phyloP scores from a whole-genome alignment of 2,113 vertebrate genomes.

The Arizona elegans region DNA sequence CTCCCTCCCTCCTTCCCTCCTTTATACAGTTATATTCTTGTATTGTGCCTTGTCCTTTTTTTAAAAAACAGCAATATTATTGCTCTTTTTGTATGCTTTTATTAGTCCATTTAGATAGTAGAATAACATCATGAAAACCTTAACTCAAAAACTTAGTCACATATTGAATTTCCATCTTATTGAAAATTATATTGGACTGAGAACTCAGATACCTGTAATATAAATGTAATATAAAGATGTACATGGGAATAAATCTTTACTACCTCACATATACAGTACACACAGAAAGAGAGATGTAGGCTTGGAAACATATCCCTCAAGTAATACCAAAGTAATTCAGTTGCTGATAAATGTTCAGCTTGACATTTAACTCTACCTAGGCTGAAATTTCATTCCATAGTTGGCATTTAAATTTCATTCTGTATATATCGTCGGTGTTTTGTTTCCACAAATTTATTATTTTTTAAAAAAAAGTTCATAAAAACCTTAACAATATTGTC shows the following conservation, averaged over 20 bases:
- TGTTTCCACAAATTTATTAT: neutral
- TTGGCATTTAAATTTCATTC: neutral
- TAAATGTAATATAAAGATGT: neutral
- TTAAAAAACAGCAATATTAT: neutral
- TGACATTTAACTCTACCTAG: neutral
- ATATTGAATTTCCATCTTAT: neutral
- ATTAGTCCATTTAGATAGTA: neutral
- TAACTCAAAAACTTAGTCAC: neutral
- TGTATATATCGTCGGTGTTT: neutral
- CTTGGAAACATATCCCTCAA: neutral
- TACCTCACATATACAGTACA: neutral
- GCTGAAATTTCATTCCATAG: neutral
- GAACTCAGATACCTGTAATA: neutral
- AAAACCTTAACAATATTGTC: neutral
- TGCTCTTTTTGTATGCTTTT: neutral
- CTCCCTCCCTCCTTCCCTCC: too few species aligned
- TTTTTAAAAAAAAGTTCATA: neutral
- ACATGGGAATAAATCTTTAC: neutral
- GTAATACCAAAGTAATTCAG: neutral
- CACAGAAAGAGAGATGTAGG: neutral
- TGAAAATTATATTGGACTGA: neutral
- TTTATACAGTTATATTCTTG: neutral
- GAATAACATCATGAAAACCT: neutral
- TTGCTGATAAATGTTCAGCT: neutral
- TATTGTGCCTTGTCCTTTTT: neutral